Base-by-base conservation (phyloP, 1,140 invertebrate species). In the Vanessa tameamea region DNA sequence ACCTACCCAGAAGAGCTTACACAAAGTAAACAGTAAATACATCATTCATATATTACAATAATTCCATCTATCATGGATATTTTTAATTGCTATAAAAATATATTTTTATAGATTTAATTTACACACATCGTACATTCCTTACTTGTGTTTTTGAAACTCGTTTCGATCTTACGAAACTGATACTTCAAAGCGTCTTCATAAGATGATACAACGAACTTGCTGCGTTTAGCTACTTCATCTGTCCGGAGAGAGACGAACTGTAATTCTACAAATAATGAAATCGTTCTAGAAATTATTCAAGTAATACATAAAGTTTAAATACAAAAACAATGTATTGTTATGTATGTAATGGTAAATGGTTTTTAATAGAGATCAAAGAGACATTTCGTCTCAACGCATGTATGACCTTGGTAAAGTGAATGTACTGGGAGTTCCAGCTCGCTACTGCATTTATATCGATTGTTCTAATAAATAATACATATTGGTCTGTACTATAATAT, bases 381-480 rank as follows among this genome's bases (percentile, higher is more conserved):
- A 43, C 37, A 43, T 43, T 43, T 23, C 53, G 53, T 57, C 53
- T 13, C n/a, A 57, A 57, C 53, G 53, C 23, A 26, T 78, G n/a
- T n/a, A 77, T 89, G 87, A 88, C 88, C 87, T 90, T 88, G 81
- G 61, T 67, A 64, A 72, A 69, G 86, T 88, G 87, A 90, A 88
- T 79, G 88, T 85, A 66, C 57, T 57, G 68, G 74, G 66, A 77
- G 50, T 70, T 70, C 61, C 73, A 66, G 31, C 47, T 67, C 26
- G 47, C 65, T 53, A 53, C 65, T 55, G 55, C 31, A n/a, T 9
- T 31, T 59, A 50, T 53, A 26, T 14, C 23, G n/a, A 53, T 53
- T 53, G n/a, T 53, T 15, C 15, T 53, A 53, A 16, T 53, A 53
- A 53, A 53, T 53, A 53, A 53, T 53, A 53, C n/a, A 16, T 53